These are phyloP conservation scores for Agonum fuliginosum DNA, from an alignment of 2,888 invertebrate species.

Conservation along the genomic window DNA sequence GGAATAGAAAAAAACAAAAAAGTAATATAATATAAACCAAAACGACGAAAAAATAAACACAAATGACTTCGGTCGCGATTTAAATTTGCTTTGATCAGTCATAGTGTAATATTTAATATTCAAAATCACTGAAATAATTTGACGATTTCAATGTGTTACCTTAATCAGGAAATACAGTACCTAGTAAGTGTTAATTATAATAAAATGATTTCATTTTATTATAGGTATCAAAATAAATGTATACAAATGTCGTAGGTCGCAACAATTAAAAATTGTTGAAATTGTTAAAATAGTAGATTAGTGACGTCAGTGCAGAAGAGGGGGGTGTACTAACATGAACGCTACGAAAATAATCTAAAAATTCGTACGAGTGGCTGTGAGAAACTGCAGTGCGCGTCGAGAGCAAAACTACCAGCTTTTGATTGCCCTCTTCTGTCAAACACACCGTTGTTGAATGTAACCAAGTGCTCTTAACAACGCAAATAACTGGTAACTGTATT, in stretches of 20 bases:
- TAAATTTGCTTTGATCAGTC: no score
- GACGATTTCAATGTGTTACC: no score
- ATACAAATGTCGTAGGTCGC: neutral
- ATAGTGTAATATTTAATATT: no score
- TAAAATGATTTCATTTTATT: neutral
- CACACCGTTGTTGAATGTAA: neutral
- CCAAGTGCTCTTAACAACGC: neutral
- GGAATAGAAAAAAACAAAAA: no score
- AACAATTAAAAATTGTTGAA: slow-evolving; percentile 1
- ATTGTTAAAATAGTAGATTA: slow-evolving; percentile 1
- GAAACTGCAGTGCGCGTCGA: slow-evolving; percentile 4
- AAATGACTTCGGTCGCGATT: no score
- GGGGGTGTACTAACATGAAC: neutral
- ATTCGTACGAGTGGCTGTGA: slow-evolving; percentile 16
- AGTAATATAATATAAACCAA: no score
- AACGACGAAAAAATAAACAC: no score
- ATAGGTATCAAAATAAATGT: neutral
- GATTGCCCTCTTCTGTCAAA: slow-evolving; percentile 1
- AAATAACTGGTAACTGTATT: neutral
- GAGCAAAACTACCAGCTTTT: neutral
- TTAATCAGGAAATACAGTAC: no score
- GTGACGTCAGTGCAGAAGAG: slow-evolving; percentile 1
- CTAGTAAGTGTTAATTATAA: neutral
- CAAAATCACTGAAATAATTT: no score
- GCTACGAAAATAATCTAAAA: slow-evolving; percentile 35